These are phyloP conservation scores for Neogobius melanostomus DNA, from an alignment of 2,113 vertebrate species.

Conservation along the genomic window DNA sequence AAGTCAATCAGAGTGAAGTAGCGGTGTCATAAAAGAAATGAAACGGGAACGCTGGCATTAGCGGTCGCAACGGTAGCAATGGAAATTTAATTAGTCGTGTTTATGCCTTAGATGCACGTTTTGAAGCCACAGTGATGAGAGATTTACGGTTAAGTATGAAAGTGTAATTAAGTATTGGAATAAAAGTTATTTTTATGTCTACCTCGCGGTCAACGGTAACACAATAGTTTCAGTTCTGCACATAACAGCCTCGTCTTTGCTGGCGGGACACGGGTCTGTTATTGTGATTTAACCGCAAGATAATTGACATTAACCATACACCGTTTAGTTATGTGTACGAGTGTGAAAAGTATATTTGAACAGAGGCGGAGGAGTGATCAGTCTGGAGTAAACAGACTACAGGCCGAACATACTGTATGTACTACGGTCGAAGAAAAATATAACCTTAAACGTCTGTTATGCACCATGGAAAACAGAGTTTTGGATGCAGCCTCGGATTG, in stretches of 20 bases:
- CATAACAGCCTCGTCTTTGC: too few species aligned
- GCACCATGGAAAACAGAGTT: constrained; percentile 31
- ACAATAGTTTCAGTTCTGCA: too few species aligned
- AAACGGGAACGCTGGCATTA: not conserved
- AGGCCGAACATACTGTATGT: too few species aligned
- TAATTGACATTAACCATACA: too few species aligned
- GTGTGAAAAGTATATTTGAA: too few species aligned
- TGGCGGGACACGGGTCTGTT: too few species aligned
- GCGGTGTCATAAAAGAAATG: not conserved
- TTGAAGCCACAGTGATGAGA: constrained; percentile 12
- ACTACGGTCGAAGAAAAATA: too few species aligned
- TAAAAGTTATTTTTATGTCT: not conserved
- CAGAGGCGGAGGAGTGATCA: too few species aligned
- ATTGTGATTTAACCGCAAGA: too few species aligned
- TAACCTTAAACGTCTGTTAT: not conserved
- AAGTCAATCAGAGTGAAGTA: constrained; percentile 10
- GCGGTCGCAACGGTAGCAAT: constrained; percentile 5
- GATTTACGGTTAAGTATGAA: not conserved
- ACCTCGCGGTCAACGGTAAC: too few species aligned
- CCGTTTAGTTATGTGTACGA: too few species aligned
- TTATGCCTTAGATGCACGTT: not conserved
- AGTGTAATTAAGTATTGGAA: not conserved
- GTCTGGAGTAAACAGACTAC: too few species aligned
- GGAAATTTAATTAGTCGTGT: constrained; percentile 10
- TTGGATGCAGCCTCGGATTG: not conserved